Percentiles rank a stretch among this genome's conserved stretches.
phyloP scores from a whole-genome alignment of 2,888 invertebrate genomes.

The Adelognathus sp. region DNA sequence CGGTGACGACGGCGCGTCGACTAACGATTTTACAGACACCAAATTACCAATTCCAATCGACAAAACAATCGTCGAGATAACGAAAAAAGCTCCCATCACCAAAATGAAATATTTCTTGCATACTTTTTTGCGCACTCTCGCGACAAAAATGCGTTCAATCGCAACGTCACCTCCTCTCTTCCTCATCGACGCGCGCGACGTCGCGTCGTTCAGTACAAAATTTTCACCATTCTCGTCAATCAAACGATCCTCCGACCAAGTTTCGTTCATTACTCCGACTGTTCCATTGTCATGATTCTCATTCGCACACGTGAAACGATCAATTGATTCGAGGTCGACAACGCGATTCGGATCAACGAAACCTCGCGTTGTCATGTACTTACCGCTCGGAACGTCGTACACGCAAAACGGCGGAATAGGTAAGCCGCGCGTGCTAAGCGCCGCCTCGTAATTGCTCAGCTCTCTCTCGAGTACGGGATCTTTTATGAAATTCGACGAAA shows the following conservation, averaged over 20 bases:
- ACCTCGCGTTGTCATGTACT: slow-evolving; percentile 40
- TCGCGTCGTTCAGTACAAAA: not conserved
- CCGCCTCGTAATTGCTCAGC: slow-evolving; percentile 65
- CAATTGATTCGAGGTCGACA: not conserved
- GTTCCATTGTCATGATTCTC: not conserved
- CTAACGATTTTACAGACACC: slow-evolving; percentile 36
- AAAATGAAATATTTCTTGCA: not conserved
- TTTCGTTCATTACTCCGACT: not conserved
- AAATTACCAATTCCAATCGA: slow-evolving; percentile 4
- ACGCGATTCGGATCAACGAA: not conserved
- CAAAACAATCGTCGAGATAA: not conserved
- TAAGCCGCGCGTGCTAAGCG: slow-evolving; percentile 21
- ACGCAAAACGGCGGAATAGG: slow-evolving; percentile 52
- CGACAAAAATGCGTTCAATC: slow-evolving; percentile 28
- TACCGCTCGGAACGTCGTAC: slow-evolving; percentile 62
- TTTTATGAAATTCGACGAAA: slow-evolving; percentile 62
- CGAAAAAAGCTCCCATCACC: not conserved
- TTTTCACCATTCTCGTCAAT: slow-evolving; percentile 19
- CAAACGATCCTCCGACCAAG: not conserved
- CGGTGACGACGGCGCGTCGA: not conserved
- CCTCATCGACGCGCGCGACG: not conserved
- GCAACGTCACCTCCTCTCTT: not conserved
- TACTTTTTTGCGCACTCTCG: slow-evolving; percentile 45
- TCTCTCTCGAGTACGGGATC: slow-evolving; percentile 50
- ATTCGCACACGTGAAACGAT: slow-evolving; percentile 4